Evolutionary conservation across 1,140 invertebrate genomes (phyloP).

Genomic region (Lepidurus packardi): DNA sequence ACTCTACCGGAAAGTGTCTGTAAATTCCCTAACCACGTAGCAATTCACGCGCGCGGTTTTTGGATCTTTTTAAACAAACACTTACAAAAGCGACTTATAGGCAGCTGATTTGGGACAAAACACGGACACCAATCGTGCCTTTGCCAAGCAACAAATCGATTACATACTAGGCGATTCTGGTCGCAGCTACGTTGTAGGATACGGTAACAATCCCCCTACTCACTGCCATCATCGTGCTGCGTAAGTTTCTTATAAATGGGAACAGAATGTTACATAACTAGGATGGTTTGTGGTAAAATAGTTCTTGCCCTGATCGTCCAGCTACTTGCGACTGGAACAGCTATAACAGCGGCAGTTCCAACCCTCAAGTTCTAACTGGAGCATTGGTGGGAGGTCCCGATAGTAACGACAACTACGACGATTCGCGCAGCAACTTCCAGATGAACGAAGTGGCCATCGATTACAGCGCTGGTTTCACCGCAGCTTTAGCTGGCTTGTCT

Average conservation of each 20-base stretch:
- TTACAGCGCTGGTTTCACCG: conserved; percentile 56
- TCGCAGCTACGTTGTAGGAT: conserved; percentile 59
- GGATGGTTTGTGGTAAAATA: conserved; percentile 35
- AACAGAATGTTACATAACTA: not conserved
- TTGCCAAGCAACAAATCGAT: conserved; percentile 56
- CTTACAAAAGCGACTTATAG: conserved; percentile 38
- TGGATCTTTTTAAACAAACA: too few species aligned
- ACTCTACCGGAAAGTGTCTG: too few species aligned
- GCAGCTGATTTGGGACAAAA: conserved; percentile 47
- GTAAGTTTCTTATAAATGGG: conserved; percentile 38
- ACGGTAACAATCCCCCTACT: conserved; percentile 53
- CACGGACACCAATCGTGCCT: conserved; percentile 43
- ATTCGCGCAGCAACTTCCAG: conserved; percentile 50
- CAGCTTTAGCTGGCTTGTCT: conserved; percentile 47
- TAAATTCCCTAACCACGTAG: too few species aligned
- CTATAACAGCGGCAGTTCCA: conserved; percentile 45
- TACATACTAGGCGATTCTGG: conserved; percentile 58
- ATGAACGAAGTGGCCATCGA: conserved; percentile 56
- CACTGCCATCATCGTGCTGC: conserved; percentile 52
- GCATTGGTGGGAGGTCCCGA: conserved; percentile 55
- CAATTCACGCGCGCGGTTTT: too few species aligned
- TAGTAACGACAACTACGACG: conserved; percentile 50
- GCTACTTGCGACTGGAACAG: conserved; percentile 50
- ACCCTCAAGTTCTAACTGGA: conserved; percentile 53
- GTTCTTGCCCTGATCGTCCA: conserved; percentile 52